Evolutionary conservation across 2,113 vertebrate species (phyloP).

Genomic region (Pangasianodon hypophthalmus): DNA sequence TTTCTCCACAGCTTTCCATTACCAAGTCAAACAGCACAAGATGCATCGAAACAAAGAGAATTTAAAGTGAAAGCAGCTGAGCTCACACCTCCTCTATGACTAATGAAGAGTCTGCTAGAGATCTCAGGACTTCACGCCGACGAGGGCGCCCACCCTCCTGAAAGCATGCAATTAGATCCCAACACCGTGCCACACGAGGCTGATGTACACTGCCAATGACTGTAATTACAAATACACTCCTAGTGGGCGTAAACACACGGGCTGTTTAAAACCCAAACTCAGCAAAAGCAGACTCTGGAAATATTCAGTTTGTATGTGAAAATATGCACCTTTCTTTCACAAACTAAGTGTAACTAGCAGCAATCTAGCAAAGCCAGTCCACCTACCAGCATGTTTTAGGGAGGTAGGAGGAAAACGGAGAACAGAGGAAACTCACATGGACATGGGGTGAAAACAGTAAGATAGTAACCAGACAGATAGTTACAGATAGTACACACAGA

Average conservation of each 20-base stretch:
- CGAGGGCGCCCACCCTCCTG: slow-evolving; percentile 57
- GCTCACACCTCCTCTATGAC: slow-evolving; percentile 33
- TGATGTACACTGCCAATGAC: slow-evolving; percentile 71
- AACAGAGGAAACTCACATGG: background rate
- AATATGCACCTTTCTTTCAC: background rate
- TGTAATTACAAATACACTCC: slow-evolving; percentile 72
- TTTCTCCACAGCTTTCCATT: slow-evolving; percentile 30
- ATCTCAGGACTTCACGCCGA: slow-evolving; percentile 59
- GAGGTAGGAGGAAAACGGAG: background rate
- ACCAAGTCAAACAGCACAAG: slow-evolving; percentile 31
- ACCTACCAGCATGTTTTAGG: background rate
- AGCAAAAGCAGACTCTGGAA: slow-evolving; percentile 58
- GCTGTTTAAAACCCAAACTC: slow-evolving; percentile 58
- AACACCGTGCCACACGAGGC: slow-evolving; percentile 59
- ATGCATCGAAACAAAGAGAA: slow-evolving; percentile 24
- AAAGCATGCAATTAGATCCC: slow-evolving; percentile 74
- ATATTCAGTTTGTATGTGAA: slow-evolving; percentile 56
- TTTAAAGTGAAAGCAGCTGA: slow-evolving; percentile 35
- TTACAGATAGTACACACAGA: too few relatives aligned
- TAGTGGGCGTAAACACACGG: slow-evolving; percentile 66
- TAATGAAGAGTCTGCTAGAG: slow-evolving; percentile 43
- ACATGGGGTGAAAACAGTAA: background rate
- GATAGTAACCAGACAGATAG: too few relatives aligned
- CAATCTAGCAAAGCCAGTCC: background rate
- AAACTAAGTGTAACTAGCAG: background rate